Percentiles rank a stretch among this genome's conserved stretches.
Conservation (phyloP, 2,113 vertebrate species). For the Trichechus manatus region DNA sequence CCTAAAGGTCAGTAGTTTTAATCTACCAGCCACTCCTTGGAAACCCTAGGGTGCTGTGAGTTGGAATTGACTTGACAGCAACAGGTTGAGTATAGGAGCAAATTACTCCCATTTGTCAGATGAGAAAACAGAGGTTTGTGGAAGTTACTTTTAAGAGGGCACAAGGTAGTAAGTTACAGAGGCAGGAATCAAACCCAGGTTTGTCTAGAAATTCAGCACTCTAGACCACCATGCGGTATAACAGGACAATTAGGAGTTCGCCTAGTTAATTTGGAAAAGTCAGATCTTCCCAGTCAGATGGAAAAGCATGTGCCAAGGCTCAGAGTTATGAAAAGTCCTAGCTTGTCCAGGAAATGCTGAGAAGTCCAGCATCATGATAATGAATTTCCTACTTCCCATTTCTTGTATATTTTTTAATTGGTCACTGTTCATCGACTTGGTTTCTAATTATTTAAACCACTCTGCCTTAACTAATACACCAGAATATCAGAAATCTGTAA, state of each 20-base stretch:
- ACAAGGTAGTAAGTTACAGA: not conserved
- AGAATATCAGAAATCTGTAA: not conserved
- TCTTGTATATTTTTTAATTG: not conserved
- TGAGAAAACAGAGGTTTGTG: not conserved
- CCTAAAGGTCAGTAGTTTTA: no score
- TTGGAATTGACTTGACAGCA: no score
- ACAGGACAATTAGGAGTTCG: not conserved
- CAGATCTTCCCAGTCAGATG: not conserved
- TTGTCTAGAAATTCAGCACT: not conserved
- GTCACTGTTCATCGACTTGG: not conserved
- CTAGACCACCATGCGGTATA: not conserved
- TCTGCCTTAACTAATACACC: not conserved
- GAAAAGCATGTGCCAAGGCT: not conserved
- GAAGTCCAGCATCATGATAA: not conserved
- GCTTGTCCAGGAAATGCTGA: not conserved
- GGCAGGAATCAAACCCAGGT: not conserved
- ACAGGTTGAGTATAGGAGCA: no score
- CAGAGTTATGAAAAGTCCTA: not conserved
- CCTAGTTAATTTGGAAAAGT: not conserved
- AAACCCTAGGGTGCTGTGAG: no score
- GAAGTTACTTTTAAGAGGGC: not conserved
- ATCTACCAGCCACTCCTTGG: no score
- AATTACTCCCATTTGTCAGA: not conserved
- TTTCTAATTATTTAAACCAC: not conserved
- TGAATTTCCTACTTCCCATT: not conserved